A percentile compares a stretch with the other conserved stretches of the same genome.
phyloP scores from a whole-genome alignment of 2,113 vertebrate genomes.

The Ploceus nigricollis region DNA sequence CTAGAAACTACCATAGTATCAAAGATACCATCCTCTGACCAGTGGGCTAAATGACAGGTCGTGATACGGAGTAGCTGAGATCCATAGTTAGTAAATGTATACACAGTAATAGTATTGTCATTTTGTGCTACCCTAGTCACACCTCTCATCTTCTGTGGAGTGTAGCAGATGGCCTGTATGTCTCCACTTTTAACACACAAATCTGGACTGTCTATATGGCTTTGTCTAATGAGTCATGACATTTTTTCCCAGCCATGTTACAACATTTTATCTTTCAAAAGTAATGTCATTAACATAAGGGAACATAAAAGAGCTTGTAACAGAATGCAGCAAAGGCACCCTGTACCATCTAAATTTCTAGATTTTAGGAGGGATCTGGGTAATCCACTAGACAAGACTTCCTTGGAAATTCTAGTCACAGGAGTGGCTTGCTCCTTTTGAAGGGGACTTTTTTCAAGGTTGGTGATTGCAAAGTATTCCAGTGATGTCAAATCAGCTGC shows the following conservation, averaged over 20 bases:
- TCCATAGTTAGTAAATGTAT: not conserved
- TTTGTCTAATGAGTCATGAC: not conserved
- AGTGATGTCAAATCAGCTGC: not conserved
- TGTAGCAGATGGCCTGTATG: not conserved
- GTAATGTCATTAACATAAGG: not conserved
- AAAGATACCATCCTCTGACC: not conserved
- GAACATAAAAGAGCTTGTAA: not conserved
- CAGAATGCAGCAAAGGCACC: not conserved
- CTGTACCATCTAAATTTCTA: not conserved
- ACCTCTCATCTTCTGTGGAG: not conserved
- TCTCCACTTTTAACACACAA: not conserved
- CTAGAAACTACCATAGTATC: not conserved
- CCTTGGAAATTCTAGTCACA: not conserved
- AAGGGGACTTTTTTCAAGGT: not conserved
- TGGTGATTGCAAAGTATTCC: not conserved
- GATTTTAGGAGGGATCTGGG: not conserved
- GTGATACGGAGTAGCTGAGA: not conserved
- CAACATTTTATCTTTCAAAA: not conserved
- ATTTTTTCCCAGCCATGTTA: not conserved
- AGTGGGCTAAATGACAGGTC: not conserved
- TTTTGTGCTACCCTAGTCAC: not conserved
- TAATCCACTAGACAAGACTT: not conserved
- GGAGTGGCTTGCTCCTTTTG: not conserved
- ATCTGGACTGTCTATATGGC: not conserved
- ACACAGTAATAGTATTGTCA: not conserved